Base-by-base conservation (phyloP, 2,113 vertebrate genomes). In the Sinocyclocheilus maitianheensis region DNA sequence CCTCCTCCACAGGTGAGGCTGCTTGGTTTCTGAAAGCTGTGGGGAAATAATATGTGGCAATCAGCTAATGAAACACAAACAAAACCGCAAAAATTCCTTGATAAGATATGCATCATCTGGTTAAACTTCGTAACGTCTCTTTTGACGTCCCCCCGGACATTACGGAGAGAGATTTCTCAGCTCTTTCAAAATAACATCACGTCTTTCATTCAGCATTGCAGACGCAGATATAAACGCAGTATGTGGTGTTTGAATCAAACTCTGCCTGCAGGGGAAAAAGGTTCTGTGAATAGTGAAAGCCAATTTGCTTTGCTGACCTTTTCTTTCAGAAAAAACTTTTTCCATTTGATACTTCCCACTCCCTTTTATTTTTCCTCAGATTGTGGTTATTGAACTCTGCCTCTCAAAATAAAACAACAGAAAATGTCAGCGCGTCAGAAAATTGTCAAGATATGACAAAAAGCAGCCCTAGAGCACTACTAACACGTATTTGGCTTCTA, bases 21-120 rank as follows among this genome's bases (percentile, higher is more conserved):
- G 87, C 89, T 11, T 92, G 94, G 62, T 94, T 93, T 87, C 93
- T 95, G 88, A 96, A 88, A 1, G 96, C 97, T 98, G 93, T 22
- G 90, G 91, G 60, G 51, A 12, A 16, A 51, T 51, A 4, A 48
- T 43, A 37, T 37, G 43, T 43, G 43, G 7, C 43, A 8, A 76
- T 76, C 13, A 46, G n/a, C 46, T 24, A 13, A 51, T 6, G 6
- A 76, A 76, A 76, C n/a, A 75, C 18, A n/a, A 75, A 20, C 18
- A 43, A 40, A 37, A 20, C 37, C 11, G n/a, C 14, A 16, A 24
- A 79, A 60, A 79, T 6, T 10, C 60, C 37, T 81, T 65, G n/a
- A 67, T 67, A 14, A 48, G 43, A 48, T 67, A 30, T 30, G 51
- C 76, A 34, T 77, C 48, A 30, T 13, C 30, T 22, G 13, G 48